Conservation (phyloP, 1,140 invertebrate genomes). For the Odontomachus brunneus region DNA sequence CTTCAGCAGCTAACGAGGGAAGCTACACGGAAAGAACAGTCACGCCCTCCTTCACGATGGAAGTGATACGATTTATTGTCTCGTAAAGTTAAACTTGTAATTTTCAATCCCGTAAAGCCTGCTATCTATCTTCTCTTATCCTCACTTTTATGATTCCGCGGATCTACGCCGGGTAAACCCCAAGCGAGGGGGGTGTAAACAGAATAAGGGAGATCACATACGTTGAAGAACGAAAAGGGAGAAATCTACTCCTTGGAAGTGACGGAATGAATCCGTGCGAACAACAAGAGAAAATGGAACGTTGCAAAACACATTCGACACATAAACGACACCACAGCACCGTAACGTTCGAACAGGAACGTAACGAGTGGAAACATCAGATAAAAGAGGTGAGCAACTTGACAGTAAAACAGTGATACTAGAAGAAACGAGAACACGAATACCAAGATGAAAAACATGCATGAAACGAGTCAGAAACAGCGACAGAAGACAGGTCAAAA, state of each 20-base stretch:
- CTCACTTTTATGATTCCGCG: conserved; percentile 48
- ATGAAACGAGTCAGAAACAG: conserved; percentile 11
- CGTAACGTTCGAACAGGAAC: conserved; percentile 35
- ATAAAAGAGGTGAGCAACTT: conserved; percentile 48
- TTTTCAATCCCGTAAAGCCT: conserved; percentile 34
- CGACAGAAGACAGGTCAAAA: background rate
- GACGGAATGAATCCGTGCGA: conserved; percentile 6
- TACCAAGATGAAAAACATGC: conserved; percentile 37
- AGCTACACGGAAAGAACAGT: conserved; percentile 3
- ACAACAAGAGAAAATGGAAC: conserved; percentile 42
- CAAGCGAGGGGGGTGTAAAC: background rate
- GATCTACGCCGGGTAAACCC: conserved; percentile 35
- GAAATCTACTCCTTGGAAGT: background rate
- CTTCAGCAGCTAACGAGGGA: conserved; percentile 10
- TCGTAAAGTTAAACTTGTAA: conserved; percentile 32
- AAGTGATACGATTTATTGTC: conserved; percentile 12
- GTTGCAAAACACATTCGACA: conserved; percentile 51
- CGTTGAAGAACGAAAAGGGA: conserved; percentile 6
- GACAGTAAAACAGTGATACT: conserved; percentile 46
- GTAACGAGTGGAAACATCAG: conserved; percentile 44
- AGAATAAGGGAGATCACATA: background rate
- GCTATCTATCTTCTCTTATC: conserved; percentile 1
- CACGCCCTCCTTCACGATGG: conserved; percentile 1
- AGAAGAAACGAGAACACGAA: conserved; percentile 42
- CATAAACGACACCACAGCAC: conserved; percentile 42